A percentile compares a stretch with the other conserved stretches of the same genome.
Conservation (phyloP, 2,888 invertebrate genomes). For the Pharmacophagus antenor region DNA sequence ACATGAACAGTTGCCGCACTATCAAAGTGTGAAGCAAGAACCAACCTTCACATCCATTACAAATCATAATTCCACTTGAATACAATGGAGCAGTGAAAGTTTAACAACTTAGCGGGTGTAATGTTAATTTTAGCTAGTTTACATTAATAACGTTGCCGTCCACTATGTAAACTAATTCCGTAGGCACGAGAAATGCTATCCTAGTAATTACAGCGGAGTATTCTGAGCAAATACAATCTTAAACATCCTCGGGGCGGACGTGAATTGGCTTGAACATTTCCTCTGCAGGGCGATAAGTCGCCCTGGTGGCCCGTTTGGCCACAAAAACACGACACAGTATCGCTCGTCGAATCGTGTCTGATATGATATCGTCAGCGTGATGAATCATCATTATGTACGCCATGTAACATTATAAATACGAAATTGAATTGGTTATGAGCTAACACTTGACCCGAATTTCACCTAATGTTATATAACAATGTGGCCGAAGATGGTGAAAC, state of each 20-base stretch:
- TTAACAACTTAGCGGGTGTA: neutral
- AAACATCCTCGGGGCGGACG: constrained; percentile 17
- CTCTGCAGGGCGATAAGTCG: constrained; percentile 10
- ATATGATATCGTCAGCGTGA: too few species aligned
- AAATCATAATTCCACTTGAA: neutral
- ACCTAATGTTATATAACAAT: too few species aligned
- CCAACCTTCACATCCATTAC: too few species aligned
- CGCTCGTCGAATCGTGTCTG: too few species aligned
- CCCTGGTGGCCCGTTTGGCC: neutral
- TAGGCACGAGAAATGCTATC: constrained; percentile 2
- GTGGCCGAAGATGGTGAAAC: too few species aligned
- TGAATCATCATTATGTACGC: too few species aligned
- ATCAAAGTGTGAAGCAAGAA: too few species aligned
- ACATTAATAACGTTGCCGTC: constrained; percentile 3
- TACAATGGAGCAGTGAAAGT: neutral
- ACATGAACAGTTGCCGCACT: too few species aligned
- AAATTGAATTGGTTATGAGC: too few species aligned
- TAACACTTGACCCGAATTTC: too few species aligned
- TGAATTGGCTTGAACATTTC: constrained; percentile 15
- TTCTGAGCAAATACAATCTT: constrained; percentile 16
- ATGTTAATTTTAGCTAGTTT: neutral
- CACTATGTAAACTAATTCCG: constrained; percentile 4
- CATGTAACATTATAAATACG: too few species aligned
- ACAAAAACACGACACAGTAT: neutral
- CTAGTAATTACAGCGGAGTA: constrained; percentile 13